Conservation (phyloP, 2,113 vertebrate species). For the Sigmodon hispidus region DNA sequence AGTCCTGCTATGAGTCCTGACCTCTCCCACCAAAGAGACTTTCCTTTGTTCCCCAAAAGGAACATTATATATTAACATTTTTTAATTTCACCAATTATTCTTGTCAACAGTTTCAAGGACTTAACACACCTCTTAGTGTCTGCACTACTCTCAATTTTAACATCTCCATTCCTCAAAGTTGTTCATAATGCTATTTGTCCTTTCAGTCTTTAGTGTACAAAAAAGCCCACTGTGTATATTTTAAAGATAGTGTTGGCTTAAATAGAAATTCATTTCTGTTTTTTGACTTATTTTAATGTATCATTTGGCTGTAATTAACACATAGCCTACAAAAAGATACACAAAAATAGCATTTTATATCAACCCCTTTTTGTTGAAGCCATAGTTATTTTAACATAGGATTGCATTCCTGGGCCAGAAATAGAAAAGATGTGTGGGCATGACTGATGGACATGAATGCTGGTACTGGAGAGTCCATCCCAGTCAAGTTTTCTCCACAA, state of each 20-base stretch:
- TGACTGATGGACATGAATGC: accelerated
- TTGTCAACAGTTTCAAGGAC: not conserved
- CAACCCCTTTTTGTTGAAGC: not conserved
- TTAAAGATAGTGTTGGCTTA: not conserved
- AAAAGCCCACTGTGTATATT: not conserved
- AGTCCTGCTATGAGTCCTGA: not conserved
- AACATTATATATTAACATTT: not conserved
- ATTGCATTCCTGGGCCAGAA: not conserved
- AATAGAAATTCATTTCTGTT: not conserved
- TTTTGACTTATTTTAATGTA: not conserved
- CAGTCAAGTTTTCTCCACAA: accelerated
- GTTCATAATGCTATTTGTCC: not conserved
- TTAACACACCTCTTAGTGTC: not conserved
- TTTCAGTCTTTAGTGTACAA: not conserved
- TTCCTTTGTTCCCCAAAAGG: not conserved
- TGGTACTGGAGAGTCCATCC: accelerated
- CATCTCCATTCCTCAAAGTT: not conserved
- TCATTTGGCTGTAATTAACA: not conserved
- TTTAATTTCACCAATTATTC: not conserved
- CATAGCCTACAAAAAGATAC: not conserved
- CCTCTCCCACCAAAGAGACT: not conserved
- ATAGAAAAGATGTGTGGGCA: not conserved
- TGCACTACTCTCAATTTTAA: not conserved
- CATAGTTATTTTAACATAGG: not conserved
- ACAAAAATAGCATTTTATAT: not conserved